Evolutionary conservation across 2,888 invertebrate genomes (phyloP).

Genomic region (Mythimna vitellina): DNA sequence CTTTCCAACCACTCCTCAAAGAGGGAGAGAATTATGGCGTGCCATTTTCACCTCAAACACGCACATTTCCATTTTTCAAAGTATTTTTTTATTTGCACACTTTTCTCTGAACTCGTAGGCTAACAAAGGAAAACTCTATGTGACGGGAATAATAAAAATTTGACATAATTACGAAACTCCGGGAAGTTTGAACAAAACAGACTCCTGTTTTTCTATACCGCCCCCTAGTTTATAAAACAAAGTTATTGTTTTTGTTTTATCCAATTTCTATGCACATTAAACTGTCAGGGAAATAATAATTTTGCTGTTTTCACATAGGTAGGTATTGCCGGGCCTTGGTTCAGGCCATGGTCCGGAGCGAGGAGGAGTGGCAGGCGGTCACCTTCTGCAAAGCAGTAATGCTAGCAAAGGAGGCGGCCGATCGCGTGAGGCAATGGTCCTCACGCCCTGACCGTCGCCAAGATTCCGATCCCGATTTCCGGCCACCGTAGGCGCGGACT

Average conservation of each 20-base stretch:
- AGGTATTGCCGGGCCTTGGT: too few relatives aligned
- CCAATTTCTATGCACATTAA: conserved; percentile 13
- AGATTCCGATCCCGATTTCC: too few relatives aligned
- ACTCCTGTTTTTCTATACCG: conserved; percentile 31
- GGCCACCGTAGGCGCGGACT: too few relatives aligned
- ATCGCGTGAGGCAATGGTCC: too few relatives aligned
- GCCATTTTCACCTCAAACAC: not conserved
- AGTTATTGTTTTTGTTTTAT: conserved; percentile 25
- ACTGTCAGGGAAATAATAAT: not conserved
- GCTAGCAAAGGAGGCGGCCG: too few relatives aligned
- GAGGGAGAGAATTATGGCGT: too few relatives aligned
- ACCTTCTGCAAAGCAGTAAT: too few relatives aligned
- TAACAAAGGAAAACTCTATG: conserved; percentile 34
- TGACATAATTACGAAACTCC: conserved; percentile 64
- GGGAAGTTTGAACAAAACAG: conserved; percentile 37
- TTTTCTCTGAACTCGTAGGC: conserved; percentile 30
- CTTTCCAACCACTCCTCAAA: too few relatives aligned
- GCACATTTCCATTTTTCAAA: not conserved
- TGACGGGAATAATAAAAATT: conserved; percentile 59
- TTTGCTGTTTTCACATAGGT: not conserved
- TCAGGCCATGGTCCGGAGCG: too few relatives aligned
- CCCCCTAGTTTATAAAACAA: conserved; percentile 18
- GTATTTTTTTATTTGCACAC: conserved; percentile 3
- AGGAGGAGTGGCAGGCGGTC: too few relatives aligned
- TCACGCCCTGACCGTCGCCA: too few relatives aligned